Evolutionary conservation across 2,113 vertebrate genomes (phyloP), one percentile per base, ranked within the genome.

Genomic region (Carlito syrichta): DNA sequence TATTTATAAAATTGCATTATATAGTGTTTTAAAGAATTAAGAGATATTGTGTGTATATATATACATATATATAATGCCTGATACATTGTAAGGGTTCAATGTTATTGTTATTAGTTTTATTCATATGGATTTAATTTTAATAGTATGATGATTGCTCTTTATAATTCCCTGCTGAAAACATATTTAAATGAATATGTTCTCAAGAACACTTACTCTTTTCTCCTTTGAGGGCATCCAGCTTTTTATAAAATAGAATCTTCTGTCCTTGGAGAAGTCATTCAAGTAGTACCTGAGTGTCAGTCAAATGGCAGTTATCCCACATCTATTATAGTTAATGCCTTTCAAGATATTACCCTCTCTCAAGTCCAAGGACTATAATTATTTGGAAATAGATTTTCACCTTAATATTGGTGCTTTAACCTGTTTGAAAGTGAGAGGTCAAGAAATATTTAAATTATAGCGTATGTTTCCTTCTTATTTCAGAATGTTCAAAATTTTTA

Each of bases 331-430:
- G 79, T 94, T 97, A 96, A 96, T 93, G 63, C 35, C 45, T 97
- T 92, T 96, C 62, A 94, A 91, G 95, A 89, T 96, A 97, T 76
- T 94, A 89, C 71, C 13, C 32, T 95, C 38, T 95, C 89, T 92
- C 69, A 95, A 96, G 58, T 23, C 78, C 73, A 93, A 94, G 68
- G 43, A 95, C 78, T 62, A 6, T 92, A 94, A 96, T 96, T 97
- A 97, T 94, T 96, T 95, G 68, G 82, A 97, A 96, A 90, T 93
- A 97, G 95, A 91, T 94, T 96, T 96, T 94, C 85, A 94, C 62
- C 88, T 95, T 95, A 96, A 89, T 92, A 96, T 95, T 93, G 68
- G 54, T 94, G n/a, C 43, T 95, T 96, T 96, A 96, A 95, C 76
- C 76, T 97, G 74, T 87, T 56, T 43, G 60, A 97, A 97, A 94